Percentiles rank a stretch among this genome's conserved stretches.
Evolutionary conservation across 2,113 vertebrate genomes (phyloP).

Genomic region (Apistogramma diplotaenia): DNA sequence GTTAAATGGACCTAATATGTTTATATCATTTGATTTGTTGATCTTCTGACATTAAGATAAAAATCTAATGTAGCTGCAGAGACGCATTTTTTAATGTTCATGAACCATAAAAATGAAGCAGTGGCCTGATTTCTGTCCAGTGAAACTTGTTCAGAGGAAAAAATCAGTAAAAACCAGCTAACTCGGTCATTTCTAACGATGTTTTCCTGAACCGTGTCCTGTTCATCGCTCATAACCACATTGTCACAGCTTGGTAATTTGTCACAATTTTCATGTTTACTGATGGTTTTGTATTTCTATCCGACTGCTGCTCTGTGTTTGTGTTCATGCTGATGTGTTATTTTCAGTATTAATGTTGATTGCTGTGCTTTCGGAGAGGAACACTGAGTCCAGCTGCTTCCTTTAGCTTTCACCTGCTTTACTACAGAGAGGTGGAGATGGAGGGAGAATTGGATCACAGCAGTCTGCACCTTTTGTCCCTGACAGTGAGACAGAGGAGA

Average conservation of each 20-base stretch:
- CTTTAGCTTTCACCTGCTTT: background rate
- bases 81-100: background rate
- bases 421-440: slow-evolving; percentile 8
- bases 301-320: background rate
- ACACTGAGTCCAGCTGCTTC: slow-evolving; percentile 9
- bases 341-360: background rate
- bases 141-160: background rate
- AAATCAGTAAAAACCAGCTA: background rate
- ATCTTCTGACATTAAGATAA: background rate
- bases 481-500: background rate
- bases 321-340: background rate
- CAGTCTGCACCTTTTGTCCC: background rate
- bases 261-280: background rate
- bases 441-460: background rate
- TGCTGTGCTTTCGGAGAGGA: slow-evolving; percentile 4
- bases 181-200: background rate
- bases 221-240: background rate
- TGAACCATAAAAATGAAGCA: background rate
- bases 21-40: background rate
- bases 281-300: background rate
- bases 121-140: background rate
- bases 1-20: background rate
- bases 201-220: background rate
- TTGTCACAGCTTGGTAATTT: background rate
- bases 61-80: background rate